phyloP scores from a whole-genome alignment of 2,888 invertebrate species.

The Heliconius cydno region DNA sequence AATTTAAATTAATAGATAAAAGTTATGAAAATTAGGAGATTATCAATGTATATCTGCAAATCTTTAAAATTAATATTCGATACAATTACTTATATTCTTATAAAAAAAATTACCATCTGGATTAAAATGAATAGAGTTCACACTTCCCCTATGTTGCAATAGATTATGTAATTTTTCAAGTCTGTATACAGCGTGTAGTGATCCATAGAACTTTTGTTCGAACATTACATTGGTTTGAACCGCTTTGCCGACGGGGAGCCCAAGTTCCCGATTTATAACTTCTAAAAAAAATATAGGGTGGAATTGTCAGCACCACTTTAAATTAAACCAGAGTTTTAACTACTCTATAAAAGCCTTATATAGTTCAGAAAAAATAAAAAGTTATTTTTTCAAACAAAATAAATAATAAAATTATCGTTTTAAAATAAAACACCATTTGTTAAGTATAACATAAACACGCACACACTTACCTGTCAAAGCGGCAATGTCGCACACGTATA shows the following conservation, averaged over 20 bases:
- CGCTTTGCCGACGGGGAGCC: conserved; percentile 75
- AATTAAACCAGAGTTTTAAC: too few species aligned
- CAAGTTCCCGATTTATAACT: conserved; percentile 86
- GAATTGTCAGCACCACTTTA: too few species aligned
- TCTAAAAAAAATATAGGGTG: conserved; percentile 71
- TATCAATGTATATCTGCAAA: not conserved
- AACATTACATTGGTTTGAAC: conserved; percentile 82
- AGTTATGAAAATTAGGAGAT: too few species aligned
- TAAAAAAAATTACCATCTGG: conserved; percentile 81
- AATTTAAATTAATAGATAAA: too few species aligned
- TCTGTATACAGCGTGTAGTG: conserved; percentile 91
- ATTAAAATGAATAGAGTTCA: conserved; percentile 96
- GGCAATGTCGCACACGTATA: too few species aligned
- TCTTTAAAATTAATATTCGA: not conserved
- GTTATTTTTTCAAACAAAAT: too few species aligned
- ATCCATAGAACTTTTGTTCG: conserved; percentile 89
- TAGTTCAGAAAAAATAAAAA: too few species aligned
- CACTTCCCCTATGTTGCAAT: conserved; percentile 93
- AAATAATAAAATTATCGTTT: too few species aligned
- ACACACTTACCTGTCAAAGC: too few species aligned
- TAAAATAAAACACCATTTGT: too few species aligned
- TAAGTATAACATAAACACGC: too few species aligned
- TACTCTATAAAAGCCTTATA: too few species aligned
- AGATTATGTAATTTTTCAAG: conserved; percentile 90
- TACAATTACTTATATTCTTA: not conserved